phyloP scores from a whole-genome alignment of 2,113 vertebrate genomes.

The Sceloporus undulatus region DNA sequence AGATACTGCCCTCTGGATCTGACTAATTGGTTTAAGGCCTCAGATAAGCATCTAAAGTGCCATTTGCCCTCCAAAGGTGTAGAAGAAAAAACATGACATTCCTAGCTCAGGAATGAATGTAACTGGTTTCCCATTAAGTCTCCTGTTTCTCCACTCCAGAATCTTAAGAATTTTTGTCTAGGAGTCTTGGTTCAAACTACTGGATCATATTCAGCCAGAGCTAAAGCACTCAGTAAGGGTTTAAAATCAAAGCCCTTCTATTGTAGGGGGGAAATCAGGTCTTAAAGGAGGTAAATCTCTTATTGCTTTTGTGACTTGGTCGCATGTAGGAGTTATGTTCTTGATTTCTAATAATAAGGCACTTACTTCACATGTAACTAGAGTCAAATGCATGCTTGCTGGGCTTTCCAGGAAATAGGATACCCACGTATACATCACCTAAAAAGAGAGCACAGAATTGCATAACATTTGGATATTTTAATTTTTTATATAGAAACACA shows the following conservation, averaged over 20 bases:
- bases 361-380: not conserved
- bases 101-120: not conserved
- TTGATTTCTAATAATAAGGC: not conserved
- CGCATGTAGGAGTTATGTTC: not conserved
- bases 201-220: not conserved
- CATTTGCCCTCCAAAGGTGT: not conserved
- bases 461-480: not conserved
- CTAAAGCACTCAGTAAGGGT: not conserved
- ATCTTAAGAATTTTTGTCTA: not conserved
- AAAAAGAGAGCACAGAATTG: not conserved
- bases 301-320: not conserved
- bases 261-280: not conserved
- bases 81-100: too few relatives aligned
- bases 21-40: not conserved
- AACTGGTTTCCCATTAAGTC: not conserved
- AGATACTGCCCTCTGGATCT: not conserved
- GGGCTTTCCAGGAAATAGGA: not conserved
- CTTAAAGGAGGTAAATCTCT: not conserved
- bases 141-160: not conserved
- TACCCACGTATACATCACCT: not conserved
- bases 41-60: not conserved
- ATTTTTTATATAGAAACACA: not conserved
- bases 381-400: not conserved
- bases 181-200: not conserved
- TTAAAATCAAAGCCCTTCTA: too few relatives aligned